Conservation (phyloP, 2,888 invertebrate species). For the Rhingia campestris region DNA sequence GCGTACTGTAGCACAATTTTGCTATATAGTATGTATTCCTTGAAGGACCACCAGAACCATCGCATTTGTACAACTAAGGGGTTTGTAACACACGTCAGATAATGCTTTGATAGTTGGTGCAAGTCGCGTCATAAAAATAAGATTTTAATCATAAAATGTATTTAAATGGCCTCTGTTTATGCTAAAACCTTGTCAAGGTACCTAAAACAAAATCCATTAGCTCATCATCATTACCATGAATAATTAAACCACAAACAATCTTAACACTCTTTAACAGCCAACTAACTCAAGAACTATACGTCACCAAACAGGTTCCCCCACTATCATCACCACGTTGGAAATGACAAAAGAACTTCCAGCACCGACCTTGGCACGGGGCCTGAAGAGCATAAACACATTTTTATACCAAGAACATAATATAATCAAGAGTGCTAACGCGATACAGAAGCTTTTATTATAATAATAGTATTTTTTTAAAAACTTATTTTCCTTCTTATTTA, state of each 20-base stretch:
- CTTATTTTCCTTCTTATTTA: too few relatives aligned
- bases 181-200: too few relatives aligned
- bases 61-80: too few relatives aligned
- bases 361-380: constrained; percentile 23
- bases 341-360: constrained; percentile 29
- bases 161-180: too few relatives aligned
- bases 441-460: background rate
- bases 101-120: too few relatives aligned
- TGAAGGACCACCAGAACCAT: too few relatives aligned
- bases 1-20: too few relatives aligned
- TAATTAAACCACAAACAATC: constrained; percentile 21
- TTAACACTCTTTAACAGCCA: constrained; percentile 10
- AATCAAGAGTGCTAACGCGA: constrained; percentile 5
- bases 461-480: background rate
- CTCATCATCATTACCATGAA: constrained; percentile 1
- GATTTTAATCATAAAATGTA: too few relatives aligned
- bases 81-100: too few relatives aligned
- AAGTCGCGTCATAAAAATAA: too few relatives aligned
- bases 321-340: background rate
- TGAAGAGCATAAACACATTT: constrained; percentile 1
- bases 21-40: too few relatives aligned
- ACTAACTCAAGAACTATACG: constrained; percentile 6
- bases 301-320: constrained; percentile 12
- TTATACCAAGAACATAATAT: background rate
- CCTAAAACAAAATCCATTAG: constrained; percentile 7